Conservation (phyloP, 2,113 vertebrate genomes). For the Rhipidura dahli region DNA sequence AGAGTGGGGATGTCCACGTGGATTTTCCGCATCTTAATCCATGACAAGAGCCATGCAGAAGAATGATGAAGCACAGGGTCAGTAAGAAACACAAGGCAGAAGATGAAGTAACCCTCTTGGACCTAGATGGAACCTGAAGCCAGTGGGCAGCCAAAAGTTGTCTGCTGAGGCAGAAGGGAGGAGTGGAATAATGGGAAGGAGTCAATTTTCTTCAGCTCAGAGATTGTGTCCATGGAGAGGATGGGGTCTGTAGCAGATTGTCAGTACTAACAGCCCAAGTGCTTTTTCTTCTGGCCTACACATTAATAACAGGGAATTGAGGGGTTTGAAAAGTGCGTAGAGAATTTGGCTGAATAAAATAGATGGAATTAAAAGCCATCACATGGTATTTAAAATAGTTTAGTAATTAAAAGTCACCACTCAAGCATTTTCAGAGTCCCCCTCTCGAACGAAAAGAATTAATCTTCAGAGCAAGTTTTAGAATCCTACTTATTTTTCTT, state of each 20-base stretch:
- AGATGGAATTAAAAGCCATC: neutral
- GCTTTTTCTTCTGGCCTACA: neutral
- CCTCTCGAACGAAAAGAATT: neutral
- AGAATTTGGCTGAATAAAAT: neutral
- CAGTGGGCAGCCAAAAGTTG: neutral
- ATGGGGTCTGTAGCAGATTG: neutral
- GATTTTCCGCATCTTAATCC: neutral
- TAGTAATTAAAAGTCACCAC: neutral
- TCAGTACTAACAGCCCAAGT: neutral
- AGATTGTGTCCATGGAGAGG: neutral
- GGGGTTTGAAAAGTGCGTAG: neutral
- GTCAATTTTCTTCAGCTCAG: neutral
- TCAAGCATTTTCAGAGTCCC: neutral
- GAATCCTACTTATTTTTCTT: neutral
- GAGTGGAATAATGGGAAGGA: neutral
- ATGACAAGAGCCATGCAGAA: neutral
- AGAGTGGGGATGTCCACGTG: rapidly evolving
- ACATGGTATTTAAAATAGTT: neutral
- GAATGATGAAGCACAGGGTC: neutral
- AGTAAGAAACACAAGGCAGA: neutral
- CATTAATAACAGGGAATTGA: neutral
- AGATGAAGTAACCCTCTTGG: neutral
- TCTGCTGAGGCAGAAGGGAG: neutral
- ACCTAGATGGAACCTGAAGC: neutral
- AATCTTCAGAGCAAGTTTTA: neutral